Base-by-base conservation (phyloP, 2,888 invertebrate species). In the Cataglyphis altisquamis region DNA sequence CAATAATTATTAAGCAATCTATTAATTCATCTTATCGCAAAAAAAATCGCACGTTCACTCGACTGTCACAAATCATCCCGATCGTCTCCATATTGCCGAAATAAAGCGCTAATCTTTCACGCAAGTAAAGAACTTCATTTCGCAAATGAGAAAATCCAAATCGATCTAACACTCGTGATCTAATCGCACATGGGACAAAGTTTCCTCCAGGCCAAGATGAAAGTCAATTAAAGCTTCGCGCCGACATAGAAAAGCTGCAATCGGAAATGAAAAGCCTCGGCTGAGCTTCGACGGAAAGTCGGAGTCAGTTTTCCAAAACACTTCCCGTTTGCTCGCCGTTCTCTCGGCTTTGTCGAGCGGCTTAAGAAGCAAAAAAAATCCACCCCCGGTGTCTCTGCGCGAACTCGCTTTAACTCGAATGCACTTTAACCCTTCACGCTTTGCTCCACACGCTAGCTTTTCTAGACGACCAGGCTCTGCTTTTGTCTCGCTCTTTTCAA, bases 361-460 rank as follows among this genome's bases (percentile, higher is more conserved):
- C 82, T 87, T 78, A 74, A 87, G 82, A 73, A 63, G 83, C 83
- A 82, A 73, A 85, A 45, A 45, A 86, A 77, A 75, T 45, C n/a
- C 66, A 57, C 15, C 45, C 60, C 60, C 29, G n/a, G n/a, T 48
- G 21, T 72, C 60, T 60, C 78, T 68, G 45, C 60, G 70, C 52
- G 74, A 84, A 66, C 82, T 74, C 83, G 82, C 70, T 87, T 84
- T 82, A 82, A 87, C 82, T 82, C 73, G 41, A 82, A 78, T 60
- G 74, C 82, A 87, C 77, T 84, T 77, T 82, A 85, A 82, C 80
- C 57, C 68, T 48, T 25, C 60, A 29, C n/a, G 10, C 57, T 48
- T 39, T 29, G 29, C 36, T 52, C 39, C n/a, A 39, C 39, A 55
- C 57, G 55, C 55, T 60, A 72, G 78, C 73, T 78, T 72, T 78